Percentiles rank a stretch among this genome's conserved stretches.
These are phyloP conservation scores for Enteromius trimaculatus DNA, from an alignment of 2,797 vertebrate species.

Conservation along the genomic window DNA sequence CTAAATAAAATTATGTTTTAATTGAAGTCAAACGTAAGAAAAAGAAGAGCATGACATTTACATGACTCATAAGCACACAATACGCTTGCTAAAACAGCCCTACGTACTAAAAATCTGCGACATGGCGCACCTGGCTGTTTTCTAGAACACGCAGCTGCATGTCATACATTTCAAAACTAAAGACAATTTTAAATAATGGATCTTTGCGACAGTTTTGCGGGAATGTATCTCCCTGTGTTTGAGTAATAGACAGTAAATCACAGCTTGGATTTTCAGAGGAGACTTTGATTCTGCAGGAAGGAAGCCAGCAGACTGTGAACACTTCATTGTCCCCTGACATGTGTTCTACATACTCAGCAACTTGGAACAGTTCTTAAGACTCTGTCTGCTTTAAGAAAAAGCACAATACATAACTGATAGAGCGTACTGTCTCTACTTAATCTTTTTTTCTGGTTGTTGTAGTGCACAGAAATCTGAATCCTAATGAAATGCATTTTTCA, in stretches of 20 bases:
- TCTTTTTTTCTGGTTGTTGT: background rate
- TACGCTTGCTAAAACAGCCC: background rate
- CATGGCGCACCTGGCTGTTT: background rate
- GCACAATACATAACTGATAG: slow-evolving; percentile 8
- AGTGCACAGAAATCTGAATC: slow-evolving; percentile 4
- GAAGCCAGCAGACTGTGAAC: slow-evolving; percentile 55
- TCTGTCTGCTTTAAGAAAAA: slow-evolving; percentile 18
- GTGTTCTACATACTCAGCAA: slow-evolving; percentile 46
- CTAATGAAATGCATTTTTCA: background rate
- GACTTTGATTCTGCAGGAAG: slow-evolving; percentile 62
- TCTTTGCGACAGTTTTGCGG: slow-evolving; percentile 57
- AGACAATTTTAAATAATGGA: background rate
- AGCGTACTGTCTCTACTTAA: background rate
- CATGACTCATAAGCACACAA: background rate
- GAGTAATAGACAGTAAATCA: slow-evolving; percentile 56
- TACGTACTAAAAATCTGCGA: background rate
- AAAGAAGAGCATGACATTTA: slow-evolving; percentile 4
- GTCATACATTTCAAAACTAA: background rate
- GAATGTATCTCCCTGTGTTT: slow-evolving; percentile 61
- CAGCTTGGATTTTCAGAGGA: slow-evolving; percentile 38
- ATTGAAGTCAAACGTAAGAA: slow-evolving; percentile 28
- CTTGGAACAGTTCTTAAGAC: slow-evolving; percentile 9
- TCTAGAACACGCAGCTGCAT: background rate
- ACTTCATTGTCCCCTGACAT: slow-evolving; percentile 43
- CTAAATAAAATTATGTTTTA: slow-evolving; percentile 40